Conservation (phyloP, 2,888 invertebrate genomes). For the Phengaris alcon region DNA sequence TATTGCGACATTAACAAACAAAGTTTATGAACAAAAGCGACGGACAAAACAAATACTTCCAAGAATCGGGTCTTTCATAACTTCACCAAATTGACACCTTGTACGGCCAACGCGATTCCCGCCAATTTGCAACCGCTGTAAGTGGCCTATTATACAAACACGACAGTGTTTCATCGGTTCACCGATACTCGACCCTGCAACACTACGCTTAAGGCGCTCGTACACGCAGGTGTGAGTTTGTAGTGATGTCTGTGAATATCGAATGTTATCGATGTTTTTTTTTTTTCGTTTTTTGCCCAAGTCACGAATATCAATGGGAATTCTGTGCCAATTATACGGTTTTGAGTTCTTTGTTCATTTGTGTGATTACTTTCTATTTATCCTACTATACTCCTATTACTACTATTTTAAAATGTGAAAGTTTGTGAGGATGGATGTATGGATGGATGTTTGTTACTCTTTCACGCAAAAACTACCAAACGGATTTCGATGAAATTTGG, state of each 20-base stretch:
- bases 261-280: constrained; percentile 69
- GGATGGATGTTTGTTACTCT: too few species aligned
- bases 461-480: too few species aligned
- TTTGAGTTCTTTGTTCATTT: constrained; percentile 63
- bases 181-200: constrained; percentile 38
- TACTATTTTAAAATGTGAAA: too few species aligned
- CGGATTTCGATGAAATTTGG: too few species aligned
- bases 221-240: constrained; percentile 42
- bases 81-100: constrained; percentile 78
- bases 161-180: constrained; percentile 44
- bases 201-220: constrained; percentile 38
- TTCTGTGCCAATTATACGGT: constrained; percentile 75
- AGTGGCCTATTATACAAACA: constrained; percentile 73
- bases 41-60: constrained; percentile 74
- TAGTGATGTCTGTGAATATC: constrained; percentile 58
- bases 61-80: constrained; percentile 74
- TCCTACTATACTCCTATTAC: too few species aligned
- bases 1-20: constrained; percentile 26
- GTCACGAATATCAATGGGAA: constrained; percentile 77
- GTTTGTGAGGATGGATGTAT: too few species aligned
- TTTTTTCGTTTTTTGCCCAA: constrained; percentile 70
- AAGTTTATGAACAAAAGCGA: constrained; percentile 21
- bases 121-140: constrained; percentile 73
- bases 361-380: constrained; percentile 24
- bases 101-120: constrained; percentile 67